phyloP scores from a whole-genome alignment of 2,113 vertebrate species.

The Struthio camelus region DNA sequence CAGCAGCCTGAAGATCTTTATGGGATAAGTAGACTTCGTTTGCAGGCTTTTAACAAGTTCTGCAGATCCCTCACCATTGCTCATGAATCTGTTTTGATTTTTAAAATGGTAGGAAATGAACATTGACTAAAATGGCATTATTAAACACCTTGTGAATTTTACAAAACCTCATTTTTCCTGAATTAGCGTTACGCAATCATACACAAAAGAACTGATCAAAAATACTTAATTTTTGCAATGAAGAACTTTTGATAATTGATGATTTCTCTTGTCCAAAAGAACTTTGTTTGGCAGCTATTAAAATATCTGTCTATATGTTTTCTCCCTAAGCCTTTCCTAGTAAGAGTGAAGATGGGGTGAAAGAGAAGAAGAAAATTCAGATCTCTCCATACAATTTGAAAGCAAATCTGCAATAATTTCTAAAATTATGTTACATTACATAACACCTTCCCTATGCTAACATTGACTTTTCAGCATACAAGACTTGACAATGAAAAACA shows the following conservation, averaged over 20 bases:
- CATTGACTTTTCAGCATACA: too few species aligned
- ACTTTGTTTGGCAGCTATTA: background rate
- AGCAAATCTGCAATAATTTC: background rate
- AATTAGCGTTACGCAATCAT: background rate
- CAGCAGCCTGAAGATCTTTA: background rate
- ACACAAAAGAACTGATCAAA: background rate
- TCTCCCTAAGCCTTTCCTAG: background rate
- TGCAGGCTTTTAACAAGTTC: background rate
- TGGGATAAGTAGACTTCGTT: rapidly evolving
- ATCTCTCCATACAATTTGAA: background rate
- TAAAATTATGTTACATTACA: too few species aligned
- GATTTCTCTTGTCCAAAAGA: background rate
- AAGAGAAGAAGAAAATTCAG: background rate
- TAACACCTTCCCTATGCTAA: background rate
- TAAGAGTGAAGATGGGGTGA: background rate
- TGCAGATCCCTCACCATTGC: background rate
- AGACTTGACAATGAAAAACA: background rate
- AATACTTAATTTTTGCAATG: background rate
- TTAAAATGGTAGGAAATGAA: background rate
- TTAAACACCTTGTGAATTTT: background rate
- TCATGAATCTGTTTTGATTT: background rate
- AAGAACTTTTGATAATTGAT: background rate
- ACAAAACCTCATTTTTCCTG: background rate
- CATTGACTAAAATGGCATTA: background rate
- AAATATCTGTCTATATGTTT: background rate